A percentile compares a stretch with the other conserved stretches of the same genome.
phyloP scores from a whole-genome alignment of 92 coral and sea anemone genomes.

The Epizoanthus illoricatus region DNA sequence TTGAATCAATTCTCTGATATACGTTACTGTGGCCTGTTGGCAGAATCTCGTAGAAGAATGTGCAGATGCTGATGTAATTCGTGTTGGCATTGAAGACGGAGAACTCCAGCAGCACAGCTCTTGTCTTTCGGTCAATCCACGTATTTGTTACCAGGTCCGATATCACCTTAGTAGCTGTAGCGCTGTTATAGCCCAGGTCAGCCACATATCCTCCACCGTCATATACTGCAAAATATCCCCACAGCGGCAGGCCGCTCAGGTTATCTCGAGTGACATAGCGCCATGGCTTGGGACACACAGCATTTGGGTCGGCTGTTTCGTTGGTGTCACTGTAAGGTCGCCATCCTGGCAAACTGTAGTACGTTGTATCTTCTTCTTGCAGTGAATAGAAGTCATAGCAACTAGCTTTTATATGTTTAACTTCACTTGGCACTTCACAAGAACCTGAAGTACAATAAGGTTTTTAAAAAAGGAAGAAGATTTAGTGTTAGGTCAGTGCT shows the following conservation, averaged over 20 bases:
- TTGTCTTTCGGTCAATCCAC: slow-evolving; percentile 35
- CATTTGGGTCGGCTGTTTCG: background rate
- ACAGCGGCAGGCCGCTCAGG: background rate
- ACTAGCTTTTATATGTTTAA: too few species aligned
- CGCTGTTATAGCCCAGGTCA: slow-evolving; percentile 8
- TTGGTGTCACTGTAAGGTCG: background rate
- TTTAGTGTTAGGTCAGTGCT: too few species aligned
- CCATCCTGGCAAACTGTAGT: too few species aligned
- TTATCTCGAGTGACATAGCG: slow-evolving; percentile 19
- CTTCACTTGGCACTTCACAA: too few species aligned
- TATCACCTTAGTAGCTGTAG: background rate
- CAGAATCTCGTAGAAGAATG: slow-evolving; percentile 30
- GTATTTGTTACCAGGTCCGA: background rate
- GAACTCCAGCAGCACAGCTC: slow-evolving; percentile 34
- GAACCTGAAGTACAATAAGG: too few species aligned
- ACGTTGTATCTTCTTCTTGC: too few species aligned
- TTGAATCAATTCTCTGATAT: slow-evolving; percentile 10
- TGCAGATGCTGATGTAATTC: slow-evolving; percentile 19
- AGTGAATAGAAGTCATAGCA: too few species aligned
- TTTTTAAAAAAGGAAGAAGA: too few species aligned
- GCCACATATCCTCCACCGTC: slow-evolving; percentile 34
- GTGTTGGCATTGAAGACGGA: slow-evolving; percentile 30
- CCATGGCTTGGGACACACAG: slow-evolving; percentile 33
- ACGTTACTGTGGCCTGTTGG: slow-evolving; percentile 12
- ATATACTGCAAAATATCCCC: slow-evolving; percentile 24